Evolutionary conservation across 2,888 invertebrate genomes (phyloP).

Genomic region (Callosobruchus maculatus): DNA sequence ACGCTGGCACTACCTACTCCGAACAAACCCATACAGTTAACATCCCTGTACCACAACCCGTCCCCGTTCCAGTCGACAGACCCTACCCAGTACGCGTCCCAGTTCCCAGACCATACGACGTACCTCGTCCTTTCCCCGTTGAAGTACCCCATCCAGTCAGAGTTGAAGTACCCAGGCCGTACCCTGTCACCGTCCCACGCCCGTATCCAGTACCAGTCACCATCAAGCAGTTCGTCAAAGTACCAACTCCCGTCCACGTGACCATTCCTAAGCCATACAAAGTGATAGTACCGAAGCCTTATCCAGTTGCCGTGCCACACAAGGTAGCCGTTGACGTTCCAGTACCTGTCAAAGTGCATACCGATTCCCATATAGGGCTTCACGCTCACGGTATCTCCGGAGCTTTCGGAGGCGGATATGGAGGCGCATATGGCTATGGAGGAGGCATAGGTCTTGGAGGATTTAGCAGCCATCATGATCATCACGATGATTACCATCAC

Average conservation of each 20-base stretch:
- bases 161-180: conserved; percentile 34
- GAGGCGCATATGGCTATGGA: conserved; percentile 4
- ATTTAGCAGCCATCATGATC: conserved; percentile 11
- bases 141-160: conserved; percentile 40
- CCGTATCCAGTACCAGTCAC: conserved; percentile 36
- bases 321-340: conserved; percentile 37
- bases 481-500: conserved; percentile 10
- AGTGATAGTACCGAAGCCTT: conserved; percentile 36
- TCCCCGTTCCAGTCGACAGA: conserved; percentile 31
- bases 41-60: conserved; percentile 37
- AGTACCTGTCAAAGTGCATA: conserved; percentile 33
- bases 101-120: conserved; percentile 36
- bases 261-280: conserved; percentile 39
- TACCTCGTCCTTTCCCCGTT: conserved; percentile 36
- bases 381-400: conserved; percentile 12
- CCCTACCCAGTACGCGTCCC: conserved; percentile 37
- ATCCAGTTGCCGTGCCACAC: conserved; percentile 36
- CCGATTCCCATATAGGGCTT: conserved; percentile 21
- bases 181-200: conserved; percentile 36
- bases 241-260: conserved; percentile 38
- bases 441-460: background rate
- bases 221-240: conserved; percentile 37
- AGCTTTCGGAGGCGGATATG: no score
- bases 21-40: conserved; percentile 33
- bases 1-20: conserved; percentile 35